phyloP scores from a whole-genome alignment of 2,888 invertebrate genomes.

The Resseliella maxima region DNA sequence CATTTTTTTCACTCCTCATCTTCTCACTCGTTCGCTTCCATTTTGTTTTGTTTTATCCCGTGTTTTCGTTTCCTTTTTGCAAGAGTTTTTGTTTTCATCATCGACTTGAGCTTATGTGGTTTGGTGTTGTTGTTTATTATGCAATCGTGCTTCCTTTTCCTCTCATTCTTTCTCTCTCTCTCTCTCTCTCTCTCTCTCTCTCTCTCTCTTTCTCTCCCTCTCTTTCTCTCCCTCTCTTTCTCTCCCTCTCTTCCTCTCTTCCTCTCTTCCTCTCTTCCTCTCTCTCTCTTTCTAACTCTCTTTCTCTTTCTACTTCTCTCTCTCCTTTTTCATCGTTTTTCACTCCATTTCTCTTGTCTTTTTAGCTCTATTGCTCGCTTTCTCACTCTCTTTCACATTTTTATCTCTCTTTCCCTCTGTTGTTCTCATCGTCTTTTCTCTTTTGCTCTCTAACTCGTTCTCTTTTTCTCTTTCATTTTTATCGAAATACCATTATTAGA shows the following conservation, averaged over 20 bases:
- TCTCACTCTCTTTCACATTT: not conserved
- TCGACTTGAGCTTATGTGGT: slow-evolving; percentile 37
- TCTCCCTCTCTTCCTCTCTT: no score
- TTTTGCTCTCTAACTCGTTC: not conserved
- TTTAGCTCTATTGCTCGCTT: not conserved
- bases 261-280: no score
- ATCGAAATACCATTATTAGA: slow-evolving; percentile 46
- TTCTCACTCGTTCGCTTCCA: not conserved
- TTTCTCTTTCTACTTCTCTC: not conserved
- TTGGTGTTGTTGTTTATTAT: slow-evolving; percentile 7
- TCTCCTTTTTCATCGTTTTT: no score
- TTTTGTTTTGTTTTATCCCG: not conserved
- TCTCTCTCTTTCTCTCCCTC: no score
- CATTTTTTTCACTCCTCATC: not conserved
- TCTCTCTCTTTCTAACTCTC: no score
- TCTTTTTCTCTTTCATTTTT: not conserved
- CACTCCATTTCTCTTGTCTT: no score
- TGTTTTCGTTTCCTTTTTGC: slow-evolving; percentile 4
- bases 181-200: no score
- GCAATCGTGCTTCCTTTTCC: no score
- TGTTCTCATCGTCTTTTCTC: no score
- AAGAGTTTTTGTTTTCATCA: not conserved
- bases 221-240: not conserved
- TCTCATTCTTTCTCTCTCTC: not conserved
- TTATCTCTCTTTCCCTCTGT: no score